Evolutionary conservation across 2,113 vertebrate genomes (phyloP), one percentile per base, ranked within the genome.

Genomic region (Eudyptes chrysolophus): DNA sequence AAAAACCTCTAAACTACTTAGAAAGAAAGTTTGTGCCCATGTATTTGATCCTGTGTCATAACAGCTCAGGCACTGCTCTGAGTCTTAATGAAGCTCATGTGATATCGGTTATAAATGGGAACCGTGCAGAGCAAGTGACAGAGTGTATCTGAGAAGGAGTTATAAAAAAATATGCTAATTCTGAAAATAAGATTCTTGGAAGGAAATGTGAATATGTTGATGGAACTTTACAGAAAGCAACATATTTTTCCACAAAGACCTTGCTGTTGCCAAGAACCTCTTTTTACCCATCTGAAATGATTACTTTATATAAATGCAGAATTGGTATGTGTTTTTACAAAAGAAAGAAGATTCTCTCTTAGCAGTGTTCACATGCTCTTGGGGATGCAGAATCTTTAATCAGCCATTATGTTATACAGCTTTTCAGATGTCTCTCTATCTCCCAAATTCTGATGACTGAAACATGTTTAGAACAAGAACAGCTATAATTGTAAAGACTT

Each of bases 121-220:
- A 85, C 92, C 68, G 68, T 46, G 55, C 62, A 77, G 87, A 95
- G 79, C 89, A 94, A 96, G 88, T 96, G 89, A 90, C 94, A 93
- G 13, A 90, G 66, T 86, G 87, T 94, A 92, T 96, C 95, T 93
- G 96, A 95, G 94, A 96, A 96, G 61, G 79, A 96, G 96, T 83
- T 96, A 96, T 92, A 95, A 97, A 97, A 97, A 94, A 85, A 62
- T 57, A 92, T 90, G 84, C 72, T 96, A 94, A 95, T 95, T 94
- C 85, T 74, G 66, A 93, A 89, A 89, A 92, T 55, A 82, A 94
- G 89, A 74, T 97, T 96, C 95, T 93, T 97, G 91, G 92, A 97
- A 96, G 84, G 52, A 95, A 95, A 97, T 60, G 49, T 87, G 75
- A 97, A 92, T 89, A 96, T 71, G 46, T 83, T 95, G 94, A 79